Conservation (phyloP, 1,140 invertebrate species). For the Acromyrmex heyeri region DNA sequence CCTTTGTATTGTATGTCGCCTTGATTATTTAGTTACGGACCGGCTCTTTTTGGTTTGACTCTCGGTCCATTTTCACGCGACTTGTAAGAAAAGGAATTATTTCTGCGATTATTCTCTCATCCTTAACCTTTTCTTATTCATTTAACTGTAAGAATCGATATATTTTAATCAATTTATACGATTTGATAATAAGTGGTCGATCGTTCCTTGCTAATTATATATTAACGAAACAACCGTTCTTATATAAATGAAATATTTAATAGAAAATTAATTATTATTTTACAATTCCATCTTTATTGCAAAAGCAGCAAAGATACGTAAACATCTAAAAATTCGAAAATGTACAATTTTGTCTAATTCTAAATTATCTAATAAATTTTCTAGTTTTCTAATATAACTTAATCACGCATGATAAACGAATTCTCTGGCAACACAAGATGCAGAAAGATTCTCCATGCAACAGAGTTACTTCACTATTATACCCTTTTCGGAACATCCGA, state of each 20-base stretch:
- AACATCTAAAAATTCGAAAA: neutral
- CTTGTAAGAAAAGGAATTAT: neutral
- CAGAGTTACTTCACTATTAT: slow-evolving; percentile 30
- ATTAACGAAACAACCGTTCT: neutral
- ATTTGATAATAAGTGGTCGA: neutral
- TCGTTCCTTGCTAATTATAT: neutral
- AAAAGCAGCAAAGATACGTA: neutral
- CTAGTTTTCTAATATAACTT: neutral
- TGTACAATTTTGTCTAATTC: neutral
- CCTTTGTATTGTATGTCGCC: slow-evolving; percentile 66
- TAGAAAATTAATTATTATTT: neutral
- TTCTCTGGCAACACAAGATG: slow-evolving; percentile 15
- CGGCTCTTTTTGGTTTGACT: slow-evolving; percentile 53
- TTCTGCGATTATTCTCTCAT: neutral
- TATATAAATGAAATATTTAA: neutral
- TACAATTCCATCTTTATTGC: neutral
- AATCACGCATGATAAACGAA: slow-evolving; percentile 16
- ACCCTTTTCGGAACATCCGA: neutral
- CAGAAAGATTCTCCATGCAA: neutral
- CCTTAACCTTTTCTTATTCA: slow-evolving; percentile 22
- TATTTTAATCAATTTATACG: neutral
- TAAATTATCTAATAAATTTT: neutral
- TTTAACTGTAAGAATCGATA: neutral
- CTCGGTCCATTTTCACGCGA: slow-evolving; percentile 54
- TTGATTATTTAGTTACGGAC: slow-evolving; percentile 71